These are phyloP conservation scores for Epinotia bilunana DNA, from an alignment of 2,888 invertebrate species.

Conservation along the genomic window DNA sequence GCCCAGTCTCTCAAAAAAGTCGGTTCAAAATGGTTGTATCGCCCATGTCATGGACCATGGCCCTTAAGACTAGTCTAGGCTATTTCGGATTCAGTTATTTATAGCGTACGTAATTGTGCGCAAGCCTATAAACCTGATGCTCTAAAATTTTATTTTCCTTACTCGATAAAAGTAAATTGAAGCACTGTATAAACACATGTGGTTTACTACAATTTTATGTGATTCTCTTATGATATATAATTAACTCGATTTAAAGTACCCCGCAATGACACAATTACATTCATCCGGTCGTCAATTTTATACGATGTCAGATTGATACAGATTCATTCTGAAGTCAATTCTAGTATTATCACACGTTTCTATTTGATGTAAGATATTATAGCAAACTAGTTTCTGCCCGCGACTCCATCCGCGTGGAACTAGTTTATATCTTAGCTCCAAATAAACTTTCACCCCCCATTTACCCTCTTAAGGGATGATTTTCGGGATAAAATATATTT, in stretches of 20 bases:
- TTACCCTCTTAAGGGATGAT: too few species aligned
- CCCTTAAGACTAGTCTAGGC: conserved; percentile 25
- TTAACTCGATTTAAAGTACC: not conserved
- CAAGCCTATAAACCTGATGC: conserved; percentile 25
- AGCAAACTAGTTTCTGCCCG: too few species aligned
- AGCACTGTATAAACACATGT: not conserved
- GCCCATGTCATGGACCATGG: not conserved
- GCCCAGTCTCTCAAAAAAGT: too few species aligned
- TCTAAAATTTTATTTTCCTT: conserved; percentile 33
- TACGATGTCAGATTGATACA: too few species aligned
- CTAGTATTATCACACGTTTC: not conserved
- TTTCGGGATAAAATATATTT: too few species aligned
- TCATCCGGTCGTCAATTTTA: too few species aligned
- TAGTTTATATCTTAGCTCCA: too few species aligned
- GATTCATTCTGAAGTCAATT: not conserved
- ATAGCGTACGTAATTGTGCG: conserved; percentile 33
- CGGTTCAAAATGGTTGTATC: not conserved
- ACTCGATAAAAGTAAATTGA: conserved; percentile 34
- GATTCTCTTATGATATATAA: not conserved
- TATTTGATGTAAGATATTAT: too few species aligned
- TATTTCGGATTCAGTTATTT: conserved; percentile 38
- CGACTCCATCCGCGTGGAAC: too few species aligned
- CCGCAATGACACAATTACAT: too few species aligned
- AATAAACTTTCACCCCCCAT: too few species aligned
- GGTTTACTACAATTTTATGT: not conserved